A percentile compares a stretch with the other conserved stretches of the same genome.
phyloP scores from a whole-genome alignment of 2,113 vertebrate species.

The Centrocercus urophasianus region DNA sequence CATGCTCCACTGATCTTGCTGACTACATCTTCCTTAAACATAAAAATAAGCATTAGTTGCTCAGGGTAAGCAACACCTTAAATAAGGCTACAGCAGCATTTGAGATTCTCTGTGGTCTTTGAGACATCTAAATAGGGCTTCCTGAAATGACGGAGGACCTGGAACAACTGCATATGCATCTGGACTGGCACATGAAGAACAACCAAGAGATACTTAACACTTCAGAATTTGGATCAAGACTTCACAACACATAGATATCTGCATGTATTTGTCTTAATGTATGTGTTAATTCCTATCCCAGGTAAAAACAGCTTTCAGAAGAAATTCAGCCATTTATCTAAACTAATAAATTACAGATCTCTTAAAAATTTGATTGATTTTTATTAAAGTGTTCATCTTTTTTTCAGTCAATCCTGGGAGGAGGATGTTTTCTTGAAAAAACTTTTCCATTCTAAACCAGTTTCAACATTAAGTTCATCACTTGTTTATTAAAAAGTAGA shows the following conservation, averaged over 20 bases:
- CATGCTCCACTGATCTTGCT: background rate
- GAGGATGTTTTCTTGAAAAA: background rate
- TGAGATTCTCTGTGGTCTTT: background rate
- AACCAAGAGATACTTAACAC: background rate
- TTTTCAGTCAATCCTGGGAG: background rate
- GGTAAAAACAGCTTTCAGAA: background rate
- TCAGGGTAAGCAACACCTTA: background rate
- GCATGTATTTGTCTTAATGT: background rate
- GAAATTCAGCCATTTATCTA: background rate
- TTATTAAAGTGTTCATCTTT: background rate
- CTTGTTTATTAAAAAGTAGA: background rate
- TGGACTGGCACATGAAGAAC: background rate
- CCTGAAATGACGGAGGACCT: background rate
- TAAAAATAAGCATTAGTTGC: background rate
- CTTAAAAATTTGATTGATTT: background rate
- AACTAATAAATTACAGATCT: background rate
- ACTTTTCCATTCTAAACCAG: background rate
- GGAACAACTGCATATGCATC: background rate
- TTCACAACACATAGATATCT: background rate
- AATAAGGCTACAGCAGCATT: background rate
- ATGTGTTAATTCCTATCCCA: background rate
- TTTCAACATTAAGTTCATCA: background rate
- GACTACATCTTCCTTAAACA: background rate
- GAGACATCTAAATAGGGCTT: background rate
- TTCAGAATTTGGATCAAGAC: background rate